Evolutionary conservation across 2,888 invertebrate genomes (phyloP), one percentile per base, ranked within the genome.

Genomic region (Drosophila buzzatii): DNA sequence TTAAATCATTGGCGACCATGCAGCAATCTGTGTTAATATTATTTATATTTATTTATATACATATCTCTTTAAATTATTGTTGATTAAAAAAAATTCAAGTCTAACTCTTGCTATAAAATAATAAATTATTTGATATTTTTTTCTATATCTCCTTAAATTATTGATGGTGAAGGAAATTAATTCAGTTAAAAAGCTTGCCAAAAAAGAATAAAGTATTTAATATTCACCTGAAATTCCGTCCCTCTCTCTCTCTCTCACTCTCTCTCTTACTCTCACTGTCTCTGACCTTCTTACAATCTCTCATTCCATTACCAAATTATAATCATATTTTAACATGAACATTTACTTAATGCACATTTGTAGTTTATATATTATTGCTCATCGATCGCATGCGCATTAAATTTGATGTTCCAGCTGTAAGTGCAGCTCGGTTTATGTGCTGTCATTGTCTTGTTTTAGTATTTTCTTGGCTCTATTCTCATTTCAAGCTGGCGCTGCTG

Each of bases 391-490:
- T 16, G 49, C 10, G 16, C 7, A 51, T 44, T n/a, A 57, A 35
- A 10, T 31, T 68, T 39, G 31, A 58, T 68, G 37, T 58, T 5
- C 12, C 52, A 31, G 65, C 65, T 44, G 31, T 35, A 41, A 31
- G n/a, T 23, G 37, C 39, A 41, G 57, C 18, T 35, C 12, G 10
- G 44, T 69, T 68, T 69, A 69, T 64, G 64, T 18, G 12, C 20
- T 41, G 31, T 49, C 45, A 23, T 37, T 70, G 56, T 56, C 33
- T 51, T 33, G 35, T 27, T 53, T 47, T 23, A 69, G 59, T 45
- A 69, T 52, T 35, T 55, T 37, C 51, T 20, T 23, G 27, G 42
- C 37, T 39, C 52, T 60, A 31, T 41, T 52, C 35, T 53, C 14
- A 44, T 37, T 45, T 23, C 20, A 14, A 27, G n/a, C 56, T 42